phyloP scores from a whole-genome alignment of 2,888 invertebrate genomes.

The Epiblema foenella region DNA sequence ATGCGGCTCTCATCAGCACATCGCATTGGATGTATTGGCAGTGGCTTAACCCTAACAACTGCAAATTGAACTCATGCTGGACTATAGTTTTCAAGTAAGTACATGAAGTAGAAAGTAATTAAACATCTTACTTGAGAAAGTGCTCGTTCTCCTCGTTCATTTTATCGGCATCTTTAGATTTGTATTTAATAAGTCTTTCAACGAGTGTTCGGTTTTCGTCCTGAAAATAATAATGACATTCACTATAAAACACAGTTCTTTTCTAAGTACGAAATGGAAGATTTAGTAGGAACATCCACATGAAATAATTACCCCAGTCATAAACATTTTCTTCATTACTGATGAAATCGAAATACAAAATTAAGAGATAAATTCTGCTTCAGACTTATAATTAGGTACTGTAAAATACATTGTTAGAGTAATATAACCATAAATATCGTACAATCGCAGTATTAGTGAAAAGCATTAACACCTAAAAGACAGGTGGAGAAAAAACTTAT shows the following conservation, averaged over 20 bases:
- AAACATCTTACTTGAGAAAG: slow-evolving; percentile 90
- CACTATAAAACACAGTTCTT: slow-evolving; percentile 17
- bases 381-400: background rate
- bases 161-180: slow-evolving; percentile 97
- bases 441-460: background rate
- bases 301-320: slow-evolving; percentile 16
- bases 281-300: background rate
- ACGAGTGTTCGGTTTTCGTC: slow-evolving; percentile 94
- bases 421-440: background rate
- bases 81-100: slow-evolving; percentile 14
- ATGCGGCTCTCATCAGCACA: background rate
- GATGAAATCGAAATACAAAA: background rate
- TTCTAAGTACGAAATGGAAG: background rate
- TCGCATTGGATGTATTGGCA: background rate
- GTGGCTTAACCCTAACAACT: slow-evolving; percentile 11
- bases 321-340: slow-evolving; percentile 32
- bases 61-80: slow-evolving; percentile 35
- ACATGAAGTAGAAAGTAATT: slow-evolving; percentile 43
- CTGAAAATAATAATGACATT: slow-evolving; percentile 80
- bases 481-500: background rate
- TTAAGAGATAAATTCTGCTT: background rate
- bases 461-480: background rate
- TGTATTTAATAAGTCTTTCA: slow-evolving; percentile 95
- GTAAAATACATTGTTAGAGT: too few species aligned
- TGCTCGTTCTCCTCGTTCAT: slow-evolving; percentile 99